Evolutionary conservation across 2,888 invertebrate species (phyloP).

Genomic region (Cinara cedri): DNA sequence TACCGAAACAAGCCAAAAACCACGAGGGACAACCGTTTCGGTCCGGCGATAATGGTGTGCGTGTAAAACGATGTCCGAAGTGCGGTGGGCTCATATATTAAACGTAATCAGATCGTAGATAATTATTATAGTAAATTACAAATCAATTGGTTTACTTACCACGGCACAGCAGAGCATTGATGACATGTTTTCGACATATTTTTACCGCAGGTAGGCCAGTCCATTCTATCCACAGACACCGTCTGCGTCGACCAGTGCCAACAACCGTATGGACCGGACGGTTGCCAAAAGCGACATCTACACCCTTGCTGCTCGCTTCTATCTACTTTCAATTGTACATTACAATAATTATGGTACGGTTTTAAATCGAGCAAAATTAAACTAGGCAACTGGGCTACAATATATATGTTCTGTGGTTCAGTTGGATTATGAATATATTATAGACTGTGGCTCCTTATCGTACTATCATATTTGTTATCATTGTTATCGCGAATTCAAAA

Average conservation of each 20-base stretch:
- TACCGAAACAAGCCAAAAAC: slow-evolving; percentile 23
- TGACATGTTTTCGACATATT: slow-evolving; percentile 69
- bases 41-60: no score
- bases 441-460: no score
- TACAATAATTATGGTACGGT: no score
- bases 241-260: slow-evolving; percentile 2
- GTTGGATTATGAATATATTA: no score
- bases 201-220: slow-evolving; percentile 48
- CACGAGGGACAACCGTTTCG: neutral
- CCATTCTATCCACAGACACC: neutral
- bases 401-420: neutral
- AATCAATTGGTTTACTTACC: slow-evolving; percentile 71
- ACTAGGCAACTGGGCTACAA: no score
- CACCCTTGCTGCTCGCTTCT: neutral
- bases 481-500: no score
- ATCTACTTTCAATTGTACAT: no score
- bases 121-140: slow-evolving; percentile 32
- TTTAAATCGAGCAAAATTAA: no score
- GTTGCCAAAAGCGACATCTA: neutral
- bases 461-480: no score
- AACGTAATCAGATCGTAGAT: neutral
- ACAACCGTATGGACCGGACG: neutral
- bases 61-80: neutral
- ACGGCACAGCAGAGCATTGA: slow-evolving; percentile 96
- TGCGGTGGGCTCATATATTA: neutral